phyloP scores from a whole-genome alignment of 1,140 invertebrate genomes.

The Bombus waltoni region DNA sequence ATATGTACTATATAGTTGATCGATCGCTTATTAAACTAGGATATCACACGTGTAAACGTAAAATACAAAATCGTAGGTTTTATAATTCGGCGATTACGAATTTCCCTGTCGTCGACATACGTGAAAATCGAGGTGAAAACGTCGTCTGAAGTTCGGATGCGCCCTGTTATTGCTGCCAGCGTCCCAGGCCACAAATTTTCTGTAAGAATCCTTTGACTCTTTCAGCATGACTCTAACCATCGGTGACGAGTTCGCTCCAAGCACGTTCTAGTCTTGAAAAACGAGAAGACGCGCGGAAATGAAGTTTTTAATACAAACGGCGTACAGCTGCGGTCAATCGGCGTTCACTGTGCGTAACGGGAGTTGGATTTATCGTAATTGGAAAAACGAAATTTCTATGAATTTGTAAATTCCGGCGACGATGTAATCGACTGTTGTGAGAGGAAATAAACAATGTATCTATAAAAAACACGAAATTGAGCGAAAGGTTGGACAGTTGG shows the following conservation, averaged over 20 bases:
- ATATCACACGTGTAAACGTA: no score
- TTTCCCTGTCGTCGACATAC: no score
- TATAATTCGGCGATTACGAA: not conserved
- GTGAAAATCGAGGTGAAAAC: no score
- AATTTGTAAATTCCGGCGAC: not conserved
- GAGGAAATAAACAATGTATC: no score
- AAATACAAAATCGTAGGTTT: no score
- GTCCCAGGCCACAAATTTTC: not conserved
- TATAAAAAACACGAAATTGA: no score
- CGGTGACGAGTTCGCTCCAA: not conserved
- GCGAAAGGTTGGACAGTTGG: no score
- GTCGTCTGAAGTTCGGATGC: no score
- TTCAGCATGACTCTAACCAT: not conserved
- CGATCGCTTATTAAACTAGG: no score
- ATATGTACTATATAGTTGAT: no score
- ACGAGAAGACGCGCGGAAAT: not conserved
- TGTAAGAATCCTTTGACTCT: not conserved
- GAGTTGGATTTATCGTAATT: not conserved
- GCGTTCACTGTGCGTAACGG: no score
- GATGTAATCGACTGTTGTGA: not conserved
- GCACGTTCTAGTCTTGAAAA: slow-evolving; percentile 5
- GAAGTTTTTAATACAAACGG: not conserved
- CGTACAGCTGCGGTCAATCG: not conserved
- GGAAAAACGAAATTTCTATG: not conserved
- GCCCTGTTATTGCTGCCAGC: no score